phyloP scores from a whole-genome alignment of 2,113 vertebrate species.

The Colius striatus region DNA sequence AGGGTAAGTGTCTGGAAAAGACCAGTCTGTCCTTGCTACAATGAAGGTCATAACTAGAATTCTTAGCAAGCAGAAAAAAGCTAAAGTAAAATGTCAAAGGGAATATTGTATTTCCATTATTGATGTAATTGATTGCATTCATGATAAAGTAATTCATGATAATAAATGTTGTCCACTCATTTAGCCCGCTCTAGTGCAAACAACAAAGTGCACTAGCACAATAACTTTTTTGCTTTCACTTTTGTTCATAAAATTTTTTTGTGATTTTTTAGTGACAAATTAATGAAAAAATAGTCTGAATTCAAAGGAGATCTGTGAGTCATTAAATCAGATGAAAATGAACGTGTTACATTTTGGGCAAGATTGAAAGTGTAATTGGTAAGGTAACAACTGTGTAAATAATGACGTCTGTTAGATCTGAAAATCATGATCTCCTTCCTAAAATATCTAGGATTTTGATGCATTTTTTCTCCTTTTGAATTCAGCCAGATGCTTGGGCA shows the following conservation, averaged over 20 bases:
- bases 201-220: background rate
- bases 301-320: background rate
- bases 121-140: slow-evolving; percentile 16
- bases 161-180: background rate
- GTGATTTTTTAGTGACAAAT: background rate
- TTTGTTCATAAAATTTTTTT: background rate
- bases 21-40: slow-evolving; percentile 70
- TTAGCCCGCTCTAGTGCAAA: background rate
- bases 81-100: background rate
- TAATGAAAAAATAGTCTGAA: background rate
- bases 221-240: background rate
- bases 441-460: background rate
- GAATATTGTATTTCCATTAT: background rate
- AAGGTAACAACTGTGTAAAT: background rate
- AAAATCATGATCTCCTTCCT: background rate
- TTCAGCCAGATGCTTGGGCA: background rate
- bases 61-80: slow-evolving; percentile 13
- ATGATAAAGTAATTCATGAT: background rate
- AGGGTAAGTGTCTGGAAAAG: slow-evolving; percentile 86
- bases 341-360: background rate
- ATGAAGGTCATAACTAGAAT: slow-evolving; percentile 43
- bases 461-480: background rate
- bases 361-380: background rate
- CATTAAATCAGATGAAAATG: background rate
- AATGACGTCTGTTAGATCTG: background rate